Conservation (phyloP, 2,113 vertebrate species). For the Larimichthys polyactis region DNA sequence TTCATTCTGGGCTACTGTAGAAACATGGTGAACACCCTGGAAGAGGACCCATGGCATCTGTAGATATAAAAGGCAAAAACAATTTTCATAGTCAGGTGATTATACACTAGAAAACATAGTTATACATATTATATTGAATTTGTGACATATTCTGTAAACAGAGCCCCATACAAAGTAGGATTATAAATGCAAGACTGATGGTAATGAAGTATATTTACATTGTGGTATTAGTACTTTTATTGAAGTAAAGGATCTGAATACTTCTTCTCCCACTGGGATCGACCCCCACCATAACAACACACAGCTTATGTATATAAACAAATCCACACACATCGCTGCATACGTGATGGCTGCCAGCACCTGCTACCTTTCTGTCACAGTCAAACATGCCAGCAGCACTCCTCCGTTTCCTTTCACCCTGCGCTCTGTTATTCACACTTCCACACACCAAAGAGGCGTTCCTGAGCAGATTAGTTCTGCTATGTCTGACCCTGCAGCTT, state of each 20-base stretch:
- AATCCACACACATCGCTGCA: background rate
- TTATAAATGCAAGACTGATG: too few species aligned
- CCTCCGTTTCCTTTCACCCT: conserved; percentile 20
- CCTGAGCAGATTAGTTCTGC: conserved; percentile 72
- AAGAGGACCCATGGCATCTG: too few species aligned
- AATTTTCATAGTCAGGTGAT: too few species aligned
- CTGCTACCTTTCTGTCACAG: conserved; percentile 61
- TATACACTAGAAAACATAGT: too few species aligned
- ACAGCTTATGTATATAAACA: background rate
- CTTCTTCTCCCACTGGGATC: background rate
- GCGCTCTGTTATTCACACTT: conserved; percentile 42
- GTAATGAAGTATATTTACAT: too few species aligned
- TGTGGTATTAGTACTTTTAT: too few species aligned
- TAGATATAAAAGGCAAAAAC: too few species aligned
- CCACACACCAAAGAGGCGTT: conserved; percentile 22
- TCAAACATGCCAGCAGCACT: conserved; percentile 10
- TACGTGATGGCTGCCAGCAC: conserved; percentile 33
- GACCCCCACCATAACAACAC: background rate
- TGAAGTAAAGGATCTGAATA: background rate
- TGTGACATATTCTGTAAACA: too few species aligned
- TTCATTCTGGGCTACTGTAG: too few species aligned
- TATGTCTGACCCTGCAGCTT: conserved; percentile 4
- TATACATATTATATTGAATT: too few species aligned
- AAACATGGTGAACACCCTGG: too few species aligned
- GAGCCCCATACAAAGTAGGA: too few species aligned